Percentiles rank a stretch among this genome's conserved stretches.
Evolutionary conservation across 2,888 invertebrate genomes (phyloP).

Genomic region (Stenchaetothrips biformis): DNA sequence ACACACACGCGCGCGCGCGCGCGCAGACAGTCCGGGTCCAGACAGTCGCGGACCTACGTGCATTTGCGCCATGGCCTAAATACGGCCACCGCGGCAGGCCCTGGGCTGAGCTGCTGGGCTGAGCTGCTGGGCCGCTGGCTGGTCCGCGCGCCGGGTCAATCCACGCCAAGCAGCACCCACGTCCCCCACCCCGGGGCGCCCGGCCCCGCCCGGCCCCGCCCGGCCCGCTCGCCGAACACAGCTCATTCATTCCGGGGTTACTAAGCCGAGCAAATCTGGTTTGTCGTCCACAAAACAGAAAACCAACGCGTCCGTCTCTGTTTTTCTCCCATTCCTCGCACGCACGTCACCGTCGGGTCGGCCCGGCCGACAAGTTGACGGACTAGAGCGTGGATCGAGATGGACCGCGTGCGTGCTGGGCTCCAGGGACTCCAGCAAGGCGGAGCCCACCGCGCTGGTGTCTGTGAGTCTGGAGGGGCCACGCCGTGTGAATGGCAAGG

Average conservation of each 20-base stretch:
- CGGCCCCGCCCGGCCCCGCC: no score
- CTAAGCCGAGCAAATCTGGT: not conserved
- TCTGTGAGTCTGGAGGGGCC: not conserved
- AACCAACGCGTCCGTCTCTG: not conserved
- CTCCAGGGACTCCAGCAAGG: no score
- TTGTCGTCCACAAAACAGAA: not conserved
- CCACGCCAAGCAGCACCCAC: no score
- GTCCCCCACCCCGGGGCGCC: not conserved
- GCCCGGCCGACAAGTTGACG: not conserved
- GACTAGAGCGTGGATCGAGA: no score
- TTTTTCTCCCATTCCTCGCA: not conserved
- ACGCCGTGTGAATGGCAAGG: conserved; percentile 1
- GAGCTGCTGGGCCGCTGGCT: no score
- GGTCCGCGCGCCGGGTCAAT: no score
- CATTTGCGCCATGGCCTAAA: conserved; percentile 1
- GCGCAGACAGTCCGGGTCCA: not conserved
- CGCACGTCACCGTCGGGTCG: not conserved
- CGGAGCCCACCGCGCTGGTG: no score
- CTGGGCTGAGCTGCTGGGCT: no score
- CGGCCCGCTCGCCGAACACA: not conserved
- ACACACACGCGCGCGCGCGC: not conserved
- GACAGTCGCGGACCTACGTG: not conserved
- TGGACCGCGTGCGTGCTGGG: not conserved
- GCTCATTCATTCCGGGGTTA: not conserved
- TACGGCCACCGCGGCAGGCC: not conserved